Percentiles rank a stretch among this genome's conserved stretches.
phyloP scores from a whole-genome alignment of 2,113 vertebrate species.

The Echinops telfairi region DNA sequence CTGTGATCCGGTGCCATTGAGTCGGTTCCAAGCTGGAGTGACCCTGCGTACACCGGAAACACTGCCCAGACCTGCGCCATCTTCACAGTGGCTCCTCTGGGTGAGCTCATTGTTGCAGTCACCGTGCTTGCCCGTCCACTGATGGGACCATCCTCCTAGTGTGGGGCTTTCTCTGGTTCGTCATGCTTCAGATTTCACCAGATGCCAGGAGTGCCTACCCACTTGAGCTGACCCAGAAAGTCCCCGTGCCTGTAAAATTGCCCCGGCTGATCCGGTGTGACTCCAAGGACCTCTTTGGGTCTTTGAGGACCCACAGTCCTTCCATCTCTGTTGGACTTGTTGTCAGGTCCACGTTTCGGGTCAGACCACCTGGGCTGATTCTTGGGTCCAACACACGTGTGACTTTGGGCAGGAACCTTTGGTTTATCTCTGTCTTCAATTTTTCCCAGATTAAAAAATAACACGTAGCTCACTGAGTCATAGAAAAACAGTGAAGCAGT shows the following conservation, averaged over 20 bases:
- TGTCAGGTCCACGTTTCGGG: background rate
- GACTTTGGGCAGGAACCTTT: background rate
- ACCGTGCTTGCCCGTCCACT: too few species aligned
- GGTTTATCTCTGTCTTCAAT: constrained; percentile 17
- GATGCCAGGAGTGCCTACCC: background rate
- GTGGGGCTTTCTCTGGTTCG: too few species aligned
- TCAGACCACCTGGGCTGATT: constrained; percentile 2
- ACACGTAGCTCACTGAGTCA: background rate
- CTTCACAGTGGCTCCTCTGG: too few species aligned
- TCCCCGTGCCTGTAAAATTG: background rate
- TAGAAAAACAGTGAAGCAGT: constrained; percentile 10
- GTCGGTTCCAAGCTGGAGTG: too few species aligned
- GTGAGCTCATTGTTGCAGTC: background rate
- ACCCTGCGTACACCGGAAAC: too few species aligned
- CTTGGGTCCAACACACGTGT: background rate
- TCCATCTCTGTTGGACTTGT: background rate
- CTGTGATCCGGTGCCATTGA: too few species aligned
- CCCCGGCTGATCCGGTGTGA: background rate
- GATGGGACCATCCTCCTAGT: too few species aligned
- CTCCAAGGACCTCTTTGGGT: fast-evolving
- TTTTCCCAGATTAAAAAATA: background rate
- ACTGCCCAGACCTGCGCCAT: too few species aligned
- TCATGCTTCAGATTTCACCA: background rate
- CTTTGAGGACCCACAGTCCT: background rate
- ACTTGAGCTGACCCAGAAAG: background rate